A percentile compares a stretch with the other conserved stretches of the same genome.
phyloP scores from a whole-genome alignment of 2,888 invertebrate species.

The Dasysyrphus tricinctus region DNA sequence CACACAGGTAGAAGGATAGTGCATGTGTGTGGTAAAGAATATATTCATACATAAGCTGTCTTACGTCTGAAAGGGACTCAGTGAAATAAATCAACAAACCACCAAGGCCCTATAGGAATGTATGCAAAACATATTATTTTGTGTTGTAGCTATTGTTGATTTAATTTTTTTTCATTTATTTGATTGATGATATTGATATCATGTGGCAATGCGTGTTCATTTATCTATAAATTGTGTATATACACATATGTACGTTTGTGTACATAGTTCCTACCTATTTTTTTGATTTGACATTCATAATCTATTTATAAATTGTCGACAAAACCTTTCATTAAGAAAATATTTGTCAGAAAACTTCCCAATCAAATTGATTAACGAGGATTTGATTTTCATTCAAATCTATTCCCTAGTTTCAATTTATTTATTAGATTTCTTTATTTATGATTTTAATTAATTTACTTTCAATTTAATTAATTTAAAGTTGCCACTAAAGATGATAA shows the following conservation, averaged over 20 bases:
- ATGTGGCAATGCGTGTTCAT: constrained; percentile 27
- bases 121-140: constrained; percentile 13
- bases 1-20: not conserved
- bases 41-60: not conserved
- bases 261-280: not conserved
- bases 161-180: not conserved
- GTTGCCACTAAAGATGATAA: too few relatives aligned
- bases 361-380: constrained; percentile 12
- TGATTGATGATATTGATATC: constrained; percentile 60
- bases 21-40: constrained; percentile 5
- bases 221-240: not conserved
- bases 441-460: too few relatives aligned
- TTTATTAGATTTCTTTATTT: too few relatives aligned
- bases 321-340: not conserved
- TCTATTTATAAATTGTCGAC: not conserved
- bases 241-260: not conserved
- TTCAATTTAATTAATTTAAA: too few relatives aligned
- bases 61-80: not conserved
- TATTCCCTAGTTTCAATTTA: not conserved
- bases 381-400: not conserved
- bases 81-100: constrained; percentile 37
- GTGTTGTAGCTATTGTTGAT: not conserved
- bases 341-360: not conserved
- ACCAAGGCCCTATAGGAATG: not conserved
- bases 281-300: not conserved